Evolutionary conservation across 2,797 vertebrate genomes (phyloP), one percentile per base, ranked within the genome.

Genomic region (Pampus argenteus): DNA sequence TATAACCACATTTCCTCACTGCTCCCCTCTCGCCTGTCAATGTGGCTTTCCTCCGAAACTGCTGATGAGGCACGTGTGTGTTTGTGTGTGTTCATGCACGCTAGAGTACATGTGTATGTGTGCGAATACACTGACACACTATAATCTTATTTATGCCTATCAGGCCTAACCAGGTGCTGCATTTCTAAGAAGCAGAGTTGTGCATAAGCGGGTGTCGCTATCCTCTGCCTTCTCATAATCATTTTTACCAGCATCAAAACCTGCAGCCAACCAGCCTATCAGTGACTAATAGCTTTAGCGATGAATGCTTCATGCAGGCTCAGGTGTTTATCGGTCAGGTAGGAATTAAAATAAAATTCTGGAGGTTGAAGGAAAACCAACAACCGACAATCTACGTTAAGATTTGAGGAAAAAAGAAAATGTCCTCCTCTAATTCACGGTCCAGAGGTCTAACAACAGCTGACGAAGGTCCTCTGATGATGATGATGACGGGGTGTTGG

Each of bases 111-210:
- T 61, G 20, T 52, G 22, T 54, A 28, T 42, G n/a, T 51, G 60
- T 48, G 61, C 50, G 38, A 59, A 25, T 20, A 20, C 42, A 44
- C 69, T 42, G 42, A 79, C 81, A 48, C 74, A 55, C 62, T 38
- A 17, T 88, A 74, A 88, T 83, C 72, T 55, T 78, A 85, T 90
- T 90, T 86, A 78, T 49, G 49, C 61, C 62, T 48, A 84, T 88
- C 76, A 55, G 80, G 76, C 68, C 9, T 8, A 54, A 67, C 64
- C 86, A 88, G 84, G 78, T 87, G 82, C 63, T 47, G 67, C 51
- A 66, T 73, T 81, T 72, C 67, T 58, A 66, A 74, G 51, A 63
- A 36, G 63, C 62, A 36, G 26, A 55, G 40, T 66, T 62, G 57
- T 11, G 1, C 29, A 25, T 54, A 25, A 66, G 45, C 66, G 4